A percentile compares a stretch with the other conserved stretches of the same genome.
phyloP scores from a whole-genome alignment of 2,888 invertebrate species.

The Agrotis ipsilon region DNA sequence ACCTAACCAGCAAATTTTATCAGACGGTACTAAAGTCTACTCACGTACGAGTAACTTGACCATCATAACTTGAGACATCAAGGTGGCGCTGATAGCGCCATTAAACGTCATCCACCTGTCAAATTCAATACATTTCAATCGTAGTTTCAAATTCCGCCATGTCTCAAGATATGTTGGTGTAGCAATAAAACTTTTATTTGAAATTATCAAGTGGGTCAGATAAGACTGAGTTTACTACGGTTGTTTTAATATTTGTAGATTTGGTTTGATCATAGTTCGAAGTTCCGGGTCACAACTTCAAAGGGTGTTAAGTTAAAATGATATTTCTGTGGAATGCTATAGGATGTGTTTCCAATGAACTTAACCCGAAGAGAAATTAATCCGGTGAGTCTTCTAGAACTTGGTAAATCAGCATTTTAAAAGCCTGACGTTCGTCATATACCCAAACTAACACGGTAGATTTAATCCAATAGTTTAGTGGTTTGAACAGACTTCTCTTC shows the following conservation, averaged over 20 bases:
- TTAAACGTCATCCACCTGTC: not conserved
- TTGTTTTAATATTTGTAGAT: not conserved
- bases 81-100: not conserved
- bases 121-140: not conserved
- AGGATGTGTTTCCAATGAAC: not conserved
- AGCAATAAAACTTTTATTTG: slow-evolving; percentile 32
- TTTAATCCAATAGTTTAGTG: too few species aligned
- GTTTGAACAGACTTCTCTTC: too few species aligned
- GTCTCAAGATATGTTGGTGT: not conserved
- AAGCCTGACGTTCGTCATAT: not conserved
- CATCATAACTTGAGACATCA: not conserved
- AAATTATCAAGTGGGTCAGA: slow-evolving; percentile 52
- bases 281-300: not conserved
- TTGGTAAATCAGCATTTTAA: not conserved
- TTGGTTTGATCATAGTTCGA: slow-evolving; percentile 1
- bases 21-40: slow-evolving; percentile 5
- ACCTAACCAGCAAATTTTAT: slow-evolving; percentile 20
- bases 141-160: not conserved
- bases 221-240: slow-evolving; percentile 41
- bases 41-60: not conserved
- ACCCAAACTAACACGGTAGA: not conserved
- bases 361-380: not conserved
- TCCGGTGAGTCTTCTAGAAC: not conserved
- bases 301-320: not conserved
- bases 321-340: not conserved